Percentiles rank a stretch among this genome's conserved stretches.
Conservation (phyloP, 2,113 vertebrate species). For the Eurystomus gularis region DNA sequence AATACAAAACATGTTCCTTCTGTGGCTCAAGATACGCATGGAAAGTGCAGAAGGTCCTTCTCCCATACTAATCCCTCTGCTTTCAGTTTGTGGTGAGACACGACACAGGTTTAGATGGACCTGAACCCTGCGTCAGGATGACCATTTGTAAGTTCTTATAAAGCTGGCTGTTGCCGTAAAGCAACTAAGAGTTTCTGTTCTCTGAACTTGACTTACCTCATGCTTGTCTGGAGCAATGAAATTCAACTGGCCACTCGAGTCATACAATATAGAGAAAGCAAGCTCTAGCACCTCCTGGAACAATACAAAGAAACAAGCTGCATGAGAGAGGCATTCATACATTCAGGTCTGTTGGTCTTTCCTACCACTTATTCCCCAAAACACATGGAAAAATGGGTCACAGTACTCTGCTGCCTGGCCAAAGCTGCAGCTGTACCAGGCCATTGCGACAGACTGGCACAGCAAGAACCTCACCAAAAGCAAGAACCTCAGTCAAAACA, state of each 20-base stretch:
- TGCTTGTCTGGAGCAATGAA: slow-evolving; percentile 98
- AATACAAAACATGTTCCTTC: not conserved
- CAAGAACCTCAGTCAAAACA: not conserved
- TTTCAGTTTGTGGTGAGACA: not conserved
- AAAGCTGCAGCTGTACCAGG: not conserved
- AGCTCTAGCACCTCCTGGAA: slow-evolving; percentile 94
- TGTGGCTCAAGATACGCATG: not conserved
- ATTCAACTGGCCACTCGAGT: slow-evolving; percentile 96
- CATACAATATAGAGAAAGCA: slow-evolving; percentile 96
- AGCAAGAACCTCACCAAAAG: not conserved
- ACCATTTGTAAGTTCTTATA: not conserved
- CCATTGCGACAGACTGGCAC: not conserved
- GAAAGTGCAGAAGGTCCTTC: not conserved
- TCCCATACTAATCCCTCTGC: not conserved
- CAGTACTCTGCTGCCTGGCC: not conserved
- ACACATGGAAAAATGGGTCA: not conserved
- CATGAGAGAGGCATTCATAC: not conserved
- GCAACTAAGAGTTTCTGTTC: not conserved
- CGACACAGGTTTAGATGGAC: not conserved
- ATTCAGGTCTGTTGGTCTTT: not conserved
- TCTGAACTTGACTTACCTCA: slow-evolving; percentile 83
- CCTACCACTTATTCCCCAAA: not conserved
- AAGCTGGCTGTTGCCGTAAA: not conserved
- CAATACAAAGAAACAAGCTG: not conserved
- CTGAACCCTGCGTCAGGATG: not conserved